Base-by-base conservation (phyloP, 2,797 vertebrate genomes). In the Pseudochaenichthys georgianus region DNA sequence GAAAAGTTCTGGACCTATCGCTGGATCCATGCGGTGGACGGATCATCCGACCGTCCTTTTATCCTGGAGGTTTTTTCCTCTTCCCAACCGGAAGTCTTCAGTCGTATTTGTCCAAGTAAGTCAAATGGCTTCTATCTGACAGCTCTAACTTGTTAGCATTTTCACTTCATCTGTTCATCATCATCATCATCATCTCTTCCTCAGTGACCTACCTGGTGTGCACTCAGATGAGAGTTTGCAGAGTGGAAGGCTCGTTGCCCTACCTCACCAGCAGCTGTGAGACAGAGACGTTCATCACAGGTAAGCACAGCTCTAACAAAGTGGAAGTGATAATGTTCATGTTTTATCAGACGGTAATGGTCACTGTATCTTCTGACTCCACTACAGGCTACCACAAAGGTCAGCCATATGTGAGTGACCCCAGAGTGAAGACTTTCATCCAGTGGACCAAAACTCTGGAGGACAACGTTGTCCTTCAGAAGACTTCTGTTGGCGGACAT, bases 241-340 rank as follows among this genome's bases (percentile, higher is more conserved):
- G 89, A n/a, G 94, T 93, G 69, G 72, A 83, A 13, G 94, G 92
- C 67, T 81, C 88, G n/a, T 71, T 88, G 81, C 91, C 90, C n/a
- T 98, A 97, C 78, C 96, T 99, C 80, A 99, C 97, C 0, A 97
- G 96, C 84, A 97, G 97, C 88, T 95, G 94, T 61, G 96, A 99
- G 91, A 98, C 96, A 5, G 95, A 96, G 63, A 90, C 95, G n/a
- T 97, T 96, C 84, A 95, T 96, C 83, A 95, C 95, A 93, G 96
- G 97, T 97, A 76, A 80, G 85, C 52, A 5, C n/a, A 16, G 23
- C 28, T 54, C 42, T 38, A 28, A 54, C 70, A n/a, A 21, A n/a
- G 46, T 48, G 10, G 9, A 12, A 0, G 46, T 51, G 11, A 59
- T 75, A 23, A 38, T 13, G 10, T 55, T 13, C 51, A 12, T 16